A percentile compares a stretch with the other conserved stretches of the same genome.
Evolutionary conservation across 2,113 vertebrate species (phyloP).

Genomic region (Rutilus rutilus): DNA sequence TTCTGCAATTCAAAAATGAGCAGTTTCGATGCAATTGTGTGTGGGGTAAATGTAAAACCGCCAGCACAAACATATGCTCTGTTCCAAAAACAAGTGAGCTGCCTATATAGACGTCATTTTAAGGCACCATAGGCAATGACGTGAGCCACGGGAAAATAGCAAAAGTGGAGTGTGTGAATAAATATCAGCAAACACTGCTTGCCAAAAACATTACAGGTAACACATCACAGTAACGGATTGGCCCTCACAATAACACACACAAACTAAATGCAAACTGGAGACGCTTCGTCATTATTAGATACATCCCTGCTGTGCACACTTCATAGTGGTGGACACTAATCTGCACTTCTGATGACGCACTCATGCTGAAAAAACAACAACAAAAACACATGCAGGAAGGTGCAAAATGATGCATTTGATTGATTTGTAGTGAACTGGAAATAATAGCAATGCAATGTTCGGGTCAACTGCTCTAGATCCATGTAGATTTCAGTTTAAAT

Average conservation of each 20-base stretch:
- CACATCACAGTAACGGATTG: not conserved
- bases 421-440: not conserved
- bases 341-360: not conserved
- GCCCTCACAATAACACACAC: not conserved
- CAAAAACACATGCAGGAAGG: not conserved
- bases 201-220: not conserved
- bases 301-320: not conserved
- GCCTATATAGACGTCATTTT: not conserved
- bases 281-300: not conserved
- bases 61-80: not conserved
- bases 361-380: not conserved
- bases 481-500: not conserved
- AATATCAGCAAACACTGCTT: not conserved
- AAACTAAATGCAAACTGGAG: not conserved
- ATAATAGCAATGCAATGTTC: not conserved
- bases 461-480: not conserved
- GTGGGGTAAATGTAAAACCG: not conserved
- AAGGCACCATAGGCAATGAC: not conserved
- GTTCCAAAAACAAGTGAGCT: not conserved
- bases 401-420: not conserved
- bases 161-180: not conserved
- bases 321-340: not conserved
- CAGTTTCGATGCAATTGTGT: not conserved
- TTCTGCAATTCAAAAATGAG: slow-evolving; percentile 1
- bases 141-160: not conserved